Evolutionary conservation across 2,797 vertebrate species (phyloP), one percentile per base, ranked within the genome.

Genomic region (Alectoris magna): DNA sequence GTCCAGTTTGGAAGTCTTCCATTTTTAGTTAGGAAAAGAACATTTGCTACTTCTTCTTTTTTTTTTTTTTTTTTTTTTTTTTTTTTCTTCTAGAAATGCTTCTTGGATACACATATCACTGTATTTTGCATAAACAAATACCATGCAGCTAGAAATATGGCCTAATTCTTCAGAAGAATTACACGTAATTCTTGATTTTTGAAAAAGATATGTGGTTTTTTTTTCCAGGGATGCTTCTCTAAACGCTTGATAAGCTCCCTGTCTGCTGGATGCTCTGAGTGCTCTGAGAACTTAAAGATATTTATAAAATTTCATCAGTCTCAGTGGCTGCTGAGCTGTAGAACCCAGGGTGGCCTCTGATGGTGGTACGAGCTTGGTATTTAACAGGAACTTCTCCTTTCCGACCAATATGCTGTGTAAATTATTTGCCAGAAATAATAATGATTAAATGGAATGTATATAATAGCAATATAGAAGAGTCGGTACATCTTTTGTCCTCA

Each of bases 1-100:
- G 90, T 84, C 91, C 86, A 87, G 31, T 90, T 90, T 83, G 91
- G 88, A 94, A 91, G 79, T 84, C 81, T 87, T 88, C 71, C 88
- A 90, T 84, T 94, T 92, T 91, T 44, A 60, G 51, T 83, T 84
- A 29, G 29, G 24, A 85, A 67, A 96, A 77, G 53, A 84, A 48
- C 27, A n/a, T 83, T 90, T 58, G 19, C 84, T 94, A 53, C 73
- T 8, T 43, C n/a, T 15, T 72, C 22, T 23, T 48, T 48, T 48
- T 12, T 43, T 46, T 14, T 71, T 26, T 34, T 12, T 43, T 46
- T 14, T 71, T 26, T 34, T 46, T 11, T 43, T 46, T 11, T 63
- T 22, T 31, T 12, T 27, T 12, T 10, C 48, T 29, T 27, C 13
- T 13, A 39, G 63, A 96, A 88, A 76, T 88, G 44, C 22, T 74